A percentile compares a stretch with the other conserved stretches of the same genome.
These are phyloP conservation scores for Gymnopithys bicolor DNA, from an alignment of 2,797 vertebrate species.

Conservation along the genomic window DNA sequence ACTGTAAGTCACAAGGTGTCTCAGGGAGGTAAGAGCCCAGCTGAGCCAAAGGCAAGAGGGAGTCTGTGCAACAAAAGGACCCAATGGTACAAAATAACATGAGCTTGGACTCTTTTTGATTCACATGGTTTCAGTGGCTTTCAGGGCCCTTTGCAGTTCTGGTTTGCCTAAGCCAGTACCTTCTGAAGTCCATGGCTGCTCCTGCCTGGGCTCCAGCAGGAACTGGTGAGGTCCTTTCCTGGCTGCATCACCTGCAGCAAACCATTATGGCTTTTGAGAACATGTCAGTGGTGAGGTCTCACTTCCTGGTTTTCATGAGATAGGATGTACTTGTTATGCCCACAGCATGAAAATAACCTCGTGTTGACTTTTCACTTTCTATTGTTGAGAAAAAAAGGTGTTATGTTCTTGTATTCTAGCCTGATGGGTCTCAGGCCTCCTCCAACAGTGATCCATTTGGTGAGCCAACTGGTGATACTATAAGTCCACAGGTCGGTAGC, in stretches of 20 bases:
- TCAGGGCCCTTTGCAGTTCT: constrained; percentile 2
- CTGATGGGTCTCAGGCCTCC: constrained; percentile 95
- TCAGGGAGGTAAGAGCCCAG: background rate
- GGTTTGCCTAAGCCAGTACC: background rate
- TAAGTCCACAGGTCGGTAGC: constrained; percentile 98
- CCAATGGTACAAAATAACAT: background rate
- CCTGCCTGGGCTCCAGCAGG: constrained; percentile 6
- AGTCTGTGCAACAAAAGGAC: background rate
- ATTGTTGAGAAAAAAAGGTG: constrained; percentile 78
- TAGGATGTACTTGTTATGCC: constrained; percentile 54
- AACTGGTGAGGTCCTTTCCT: background rate
- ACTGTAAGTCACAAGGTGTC: background rate
- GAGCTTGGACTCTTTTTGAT: background rate
- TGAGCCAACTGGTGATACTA: constrained; percentile 92
- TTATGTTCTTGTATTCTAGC: constrained; percentile 87
- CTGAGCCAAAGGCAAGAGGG: background rate
- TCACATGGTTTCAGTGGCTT: background rate
- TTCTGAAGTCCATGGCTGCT: constrained; percentile 12
- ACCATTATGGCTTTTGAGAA: background rate
- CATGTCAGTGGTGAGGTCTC: background rate
- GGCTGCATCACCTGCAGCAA: background rate
- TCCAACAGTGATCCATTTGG: constrained; percentile 92
- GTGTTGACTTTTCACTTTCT: constrained; percentile 70
- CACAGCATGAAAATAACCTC: constrained; percentile 71
- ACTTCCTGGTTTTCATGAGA: constrained; percentile 43